These are phyloP conservation scores for Athene noctua DNA, from an alignment of 2,113 vertebrate species.

Conservation along the genomic window DNA sequence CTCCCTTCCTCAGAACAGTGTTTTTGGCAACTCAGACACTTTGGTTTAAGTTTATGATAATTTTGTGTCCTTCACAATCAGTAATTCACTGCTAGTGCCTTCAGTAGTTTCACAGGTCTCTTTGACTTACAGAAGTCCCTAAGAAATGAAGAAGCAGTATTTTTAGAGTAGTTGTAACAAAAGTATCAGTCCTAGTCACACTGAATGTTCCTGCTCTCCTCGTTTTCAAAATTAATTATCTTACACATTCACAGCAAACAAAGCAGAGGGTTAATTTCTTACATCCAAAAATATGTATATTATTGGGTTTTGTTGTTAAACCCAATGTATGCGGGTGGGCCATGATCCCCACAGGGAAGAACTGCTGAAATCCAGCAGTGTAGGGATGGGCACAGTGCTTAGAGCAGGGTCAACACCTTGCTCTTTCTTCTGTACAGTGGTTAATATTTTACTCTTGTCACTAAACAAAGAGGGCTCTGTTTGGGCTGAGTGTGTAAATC, in stretches of 20 bases:
- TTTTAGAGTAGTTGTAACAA: not conserved
- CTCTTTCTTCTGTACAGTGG: fast-evolving
- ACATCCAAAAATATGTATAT: fast-evolving
- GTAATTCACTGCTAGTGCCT: not conserved
- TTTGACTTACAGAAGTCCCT: not conserved
- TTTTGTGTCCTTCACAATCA: not conserved
- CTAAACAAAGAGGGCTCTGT: not conserved
- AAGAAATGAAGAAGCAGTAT: not conserved
- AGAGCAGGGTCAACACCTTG: fast-evolving
- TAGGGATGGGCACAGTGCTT: not conserved
- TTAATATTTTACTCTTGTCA: not conserved
- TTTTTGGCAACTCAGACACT: not conserved
- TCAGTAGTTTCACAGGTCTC: not conserved
- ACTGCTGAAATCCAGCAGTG: fast-evolving
- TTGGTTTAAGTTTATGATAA: not conserved
- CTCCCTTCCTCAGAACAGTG: not conserved
- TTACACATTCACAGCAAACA: fast-evolving
- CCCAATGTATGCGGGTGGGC: fast-evolving
- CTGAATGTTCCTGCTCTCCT: not conserved
- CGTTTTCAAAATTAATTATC: not conserved
- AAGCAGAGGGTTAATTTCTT: not conserved
- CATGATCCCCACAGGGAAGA: fast-evolving
- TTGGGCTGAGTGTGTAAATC: not conserved
- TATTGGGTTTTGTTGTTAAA: not conserved
- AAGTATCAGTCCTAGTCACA: not conserved